A percentile compares a stretch with the other conserved stretches of the same genome.
Evolutionary conservation across 2,888 invertebrate genomes (phyloP).

Genomic region (Hofmannophila pseudospretella): DNA sequence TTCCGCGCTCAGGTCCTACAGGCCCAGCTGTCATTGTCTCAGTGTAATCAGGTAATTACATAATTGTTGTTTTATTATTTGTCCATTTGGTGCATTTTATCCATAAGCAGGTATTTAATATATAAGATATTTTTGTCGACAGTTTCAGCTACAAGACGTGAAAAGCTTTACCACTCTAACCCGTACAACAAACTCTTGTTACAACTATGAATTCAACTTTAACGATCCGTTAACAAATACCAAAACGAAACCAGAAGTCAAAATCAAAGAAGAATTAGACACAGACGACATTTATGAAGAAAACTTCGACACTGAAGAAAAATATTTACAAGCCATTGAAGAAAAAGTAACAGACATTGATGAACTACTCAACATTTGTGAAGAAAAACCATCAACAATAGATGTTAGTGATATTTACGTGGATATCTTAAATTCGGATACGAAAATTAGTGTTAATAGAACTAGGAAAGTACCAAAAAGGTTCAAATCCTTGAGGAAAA

Average conservation of each 20-base stretch:
- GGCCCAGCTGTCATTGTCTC: slow-evolving; percentile 23
- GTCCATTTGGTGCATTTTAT: too few species aligned
- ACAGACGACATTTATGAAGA: not conserved
- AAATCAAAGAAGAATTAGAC: slow-evolving; percentile 6
- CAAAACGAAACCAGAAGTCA: slow-evolving; percentile 7
- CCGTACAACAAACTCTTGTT: slow-evolving; percentile 9
- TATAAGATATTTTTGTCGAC: not conserved
- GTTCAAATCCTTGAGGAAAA: too few species aligned
- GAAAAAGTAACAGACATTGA: not conserved
- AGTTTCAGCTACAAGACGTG: slow-evolving; percentile 17
- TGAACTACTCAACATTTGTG: not conserved
- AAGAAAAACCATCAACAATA: not conserved
- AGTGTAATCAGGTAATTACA: slow-evolving; percentile 12
- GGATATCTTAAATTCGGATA: not conserved
- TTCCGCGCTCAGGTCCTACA: slow-evolving; percentile 29
- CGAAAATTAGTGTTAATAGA: not conserved
- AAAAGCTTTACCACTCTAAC: slow-evolving; percentile 16
- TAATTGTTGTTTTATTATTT: too few species aligned
- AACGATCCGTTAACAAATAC: slow-evolving; percentile 15
- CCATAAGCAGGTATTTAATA: slow-evolving; percentile 9
- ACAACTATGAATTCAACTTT: slow-evolving; percentile 14
- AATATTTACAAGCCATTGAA: not conserved
- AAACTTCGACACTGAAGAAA: not conserved
- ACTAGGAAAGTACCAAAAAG: slow-evolving; percentile 8
- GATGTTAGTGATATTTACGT: not conserved